These are phyloP conservation scores for Labia minor DNA, from an alignment of 2,888 invertebrate species.

Conservation along the genomic window DNA sequence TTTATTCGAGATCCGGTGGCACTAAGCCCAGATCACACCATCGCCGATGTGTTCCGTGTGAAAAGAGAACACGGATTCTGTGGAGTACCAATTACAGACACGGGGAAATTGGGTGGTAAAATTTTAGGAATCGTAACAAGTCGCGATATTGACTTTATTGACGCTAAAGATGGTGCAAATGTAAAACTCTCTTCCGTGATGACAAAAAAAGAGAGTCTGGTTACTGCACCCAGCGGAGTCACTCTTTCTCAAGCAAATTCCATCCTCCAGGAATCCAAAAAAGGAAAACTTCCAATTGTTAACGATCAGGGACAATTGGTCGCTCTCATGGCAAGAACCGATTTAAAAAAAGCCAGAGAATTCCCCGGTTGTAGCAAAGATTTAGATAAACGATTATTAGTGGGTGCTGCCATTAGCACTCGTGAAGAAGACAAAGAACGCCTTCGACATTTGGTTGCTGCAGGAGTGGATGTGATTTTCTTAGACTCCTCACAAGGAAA, in stretches of 20 bases:
- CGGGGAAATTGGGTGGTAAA: conserved; percentile 85
- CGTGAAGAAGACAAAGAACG: conserved; percentile 72
- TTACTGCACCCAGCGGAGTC: conserved; percentile 81
- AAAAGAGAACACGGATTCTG: conserved; percentile 88
- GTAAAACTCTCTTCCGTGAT: conserved; percentile 62
- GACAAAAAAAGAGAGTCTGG: conserved; percentile 75
- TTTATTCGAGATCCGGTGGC: conserved; percentile 96
- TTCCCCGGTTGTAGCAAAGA: conserved; percentile 97
- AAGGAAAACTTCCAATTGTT: conserved; percentile 81
- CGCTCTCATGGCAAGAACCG: conserved; percentile 92
- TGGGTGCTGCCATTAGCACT: conserved; percentile 90
- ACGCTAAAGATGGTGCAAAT: conserved; percentile 48
- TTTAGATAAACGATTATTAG: conserved; percentile 83
- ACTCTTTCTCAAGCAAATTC: conserved; percentile 87
- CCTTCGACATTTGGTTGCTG: conserved; percentile 64
- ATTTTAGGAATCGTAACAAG: conserved; percentile 95
- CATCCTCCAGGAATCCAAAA: conserved; percentile 92
- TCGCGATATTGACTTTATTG: conserved; percentile 90
- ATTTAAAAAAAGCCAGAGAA: conserved; percentile 92
- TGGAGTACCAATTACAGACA: conserved; percentile 92
- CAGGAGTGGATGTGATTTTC: conserved; percentile 93
- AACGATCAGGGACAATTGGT: conserved; percentile 79
- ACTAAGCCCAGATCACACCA: conserved; percentile 77
- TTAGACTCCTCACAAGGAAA: conserved; percentile 98
- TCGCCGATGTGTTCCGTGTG: conserved; percentile 78